Evolutionary conservation across 2,797 vertebrate species (phyloP).

Genomic region (Triplophysa yarkandensis): DNA sequence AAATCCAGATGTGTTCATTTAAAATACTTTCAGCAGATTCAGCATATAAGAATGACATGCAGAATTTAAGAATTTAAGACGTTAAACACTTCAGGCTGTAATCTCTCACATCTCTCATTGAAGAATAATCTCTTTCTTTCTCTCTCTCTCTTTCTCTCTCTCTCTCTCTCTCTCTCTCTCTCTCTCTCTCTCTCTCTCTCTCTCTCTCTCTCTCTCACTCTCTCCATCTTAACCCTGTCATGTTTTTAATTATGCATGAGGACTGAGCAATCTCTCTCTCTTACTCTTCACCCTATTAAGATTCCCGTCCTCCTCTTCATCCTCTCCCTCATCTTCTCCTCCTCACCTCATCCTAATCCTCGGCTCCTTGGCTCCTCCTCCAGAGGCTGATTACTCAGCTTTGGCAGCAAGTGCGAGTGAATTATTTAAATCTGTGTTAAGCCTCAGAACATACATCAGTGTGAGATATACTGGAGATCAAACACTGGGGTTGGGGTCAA

Average conservation of each 20-base stretch:
- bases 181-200: neutral
- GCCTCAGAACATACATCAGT: conserved; percentile 75
- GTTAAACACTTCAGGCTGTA: neutral
- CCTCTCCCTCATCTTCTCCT: neutral
- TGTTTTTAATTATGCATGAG: conserved; percentile 3
- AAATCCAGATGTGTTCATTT: too few species aligned
- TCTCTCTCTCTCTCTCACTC: too few species aligned
- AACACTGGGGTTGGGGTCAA: conserved; percentile 41
- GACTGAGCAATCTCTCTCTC: conserved; percentile 4
- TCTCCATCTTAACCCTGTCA: neutral
- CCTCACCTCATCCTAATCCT: conserved; percentile 11
- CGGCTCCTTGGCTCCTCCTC: conserved; percentile 38
- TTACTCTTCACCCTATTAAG: conserved; percentile 11
- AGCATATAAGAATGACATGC: too few species aligned
- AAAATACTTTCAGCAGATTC: too few species aligned
- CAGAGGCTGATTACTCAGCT: conserved; percentile 82
- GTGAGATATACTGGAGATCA: conserved; percentile 77
- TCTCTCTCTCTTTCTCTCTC: neutral
- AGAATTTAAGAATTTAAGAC: too few species aligned
- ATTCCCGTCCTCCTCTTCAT: conserved; percentile 14
- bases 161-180: neutral
- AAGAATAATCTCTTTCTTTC: neutral
- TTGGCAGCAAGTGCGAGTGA: conserved; percentile 81
- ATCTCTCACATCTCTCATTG: conserved; percentile 28
- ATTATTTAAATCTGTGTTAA: conserved; percentile 91